phyloP scores from a whole-genome alignment of 2,113 vertebrate species.

The Mobula birostris region DNA sequence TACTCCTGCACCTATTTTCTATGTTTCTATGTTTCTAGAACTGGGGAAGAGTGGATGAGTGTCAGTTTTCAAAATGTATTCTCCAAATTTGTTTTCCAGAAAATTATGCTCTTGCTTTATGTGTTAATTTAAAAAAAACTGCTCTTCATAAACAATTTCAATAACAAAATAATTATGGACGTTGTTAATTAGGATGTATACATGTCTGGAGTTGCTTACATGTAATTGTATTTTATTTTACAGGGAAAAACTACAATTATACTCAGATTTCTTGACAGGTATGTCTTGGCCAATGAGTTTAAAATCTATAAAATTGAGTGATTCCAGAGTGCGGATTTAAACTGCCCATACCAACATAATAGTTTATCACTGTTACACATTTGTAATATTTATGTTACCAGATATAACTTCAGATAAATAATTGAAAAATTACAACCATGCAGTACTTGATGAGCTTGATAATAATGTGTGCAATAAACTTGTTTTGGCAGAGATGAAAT shows the following conservation, averaged over 20 bases:
- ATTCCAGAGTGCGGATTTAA: not conserved
- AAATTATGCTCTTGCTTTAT: not conserved
- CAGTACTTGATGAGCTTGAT: not conserved
- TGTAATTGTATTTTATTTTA: constrained; percentile 52
- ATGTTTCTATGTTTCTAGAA: too few relatives aligned
- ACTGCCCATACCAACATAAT: not conserved
- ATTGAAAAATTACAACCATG: not conserved
- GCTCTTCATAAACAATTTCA: not conserved
- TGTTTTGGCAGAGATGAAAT: constrained; percentile 70
- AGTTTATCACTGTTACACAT: constrained; percentile 3
- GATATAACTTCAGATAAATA: not conserved
- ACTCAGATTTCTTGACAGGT: constrained; percentile 87
- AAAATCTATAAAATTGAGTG: not conserved
- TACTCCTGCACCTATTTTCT: too few relatives aligned
- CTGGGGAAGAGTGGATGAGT: too few relatives aligned
- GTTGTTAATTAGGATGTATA: not conserved
- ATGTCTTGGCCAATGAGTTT: constrained; percentile 45
- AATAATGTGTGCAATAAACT: constrained; percentile 8
- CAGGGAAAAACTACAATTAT: constrained; percentile 89
- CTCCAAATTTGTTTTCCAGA: too few relatives aligned
- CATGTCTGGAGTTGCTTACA: not conserved
- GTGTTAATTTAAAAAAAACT: not conserved
- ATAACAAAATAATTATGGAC: not conserved
- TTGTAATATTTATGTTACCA: not conserved
- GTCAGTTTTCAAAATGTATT: too few relatives aligned